A percentile compares a stretch with the other conserved stretches of the same genome.
These are phyloP conservation scores for Lithophane leautieri DNA, from an alignment of 2,888 invertebrate species.

Conservation along the genomic window DNA sequence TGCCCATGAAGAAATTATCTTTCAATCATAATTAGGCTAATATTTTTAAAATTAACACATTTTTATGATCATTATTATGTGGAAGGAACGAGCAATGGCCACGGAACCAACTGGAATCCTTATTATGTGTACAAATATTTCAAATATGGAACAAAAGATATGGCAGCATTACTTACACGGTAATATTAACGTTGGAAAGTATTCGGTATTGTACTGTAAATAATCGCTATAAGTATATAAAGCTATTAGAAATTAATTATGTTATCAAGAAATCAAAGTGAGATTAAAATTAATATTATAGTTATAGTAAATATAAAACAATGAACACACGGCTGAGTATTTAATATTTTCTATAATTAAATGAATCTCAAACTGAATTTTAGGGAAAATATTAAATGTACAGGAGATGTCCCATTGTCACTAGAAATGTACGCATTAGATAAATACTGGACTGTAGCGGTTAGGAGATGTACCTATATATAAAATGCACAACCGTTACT, in stretches of 20 bases:
- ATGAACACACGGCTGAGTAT: constrained; percentile 75
- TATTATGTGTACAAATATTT: constrained; percentile 38
- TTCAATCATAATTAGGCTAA: constrained; percentile 10
- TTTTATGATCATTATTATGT: constrained; percentile 11
- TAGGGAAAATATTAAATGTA: constrained; percentile 79
- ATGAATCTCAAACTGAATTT: constrained; percentile 79
- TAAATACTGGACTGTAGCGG: constrained; percentile 77
- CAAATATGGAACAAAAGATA: constrained; percentile 58
- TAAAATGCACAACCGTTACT: constrained; percentile 83
- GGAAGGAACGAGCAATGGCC: constrained; percentile 18
- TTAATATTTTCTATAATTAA: constrained; percentile 78
- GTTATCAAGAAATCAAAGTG: constrained; percentile 87
- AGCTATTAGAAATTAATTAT: constrained; percentile 86
- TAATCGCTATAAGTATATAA: constrained; percentile 85
- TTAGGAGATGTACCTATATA: constrained; percentile 76
- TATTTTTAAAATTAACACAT: constrained; percentile 20
- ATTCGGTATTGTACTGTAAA: constrained; percentile 83
- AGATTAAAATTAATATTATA: constrained; percentile 88
- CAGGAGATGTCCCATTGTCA: constrained; percentile 76
- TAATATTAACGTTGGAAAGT: constrained; percentile 72
- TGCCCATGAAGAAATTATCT: constrained; percentile 10
- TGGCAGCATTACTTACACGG: constrained; percentile 74
- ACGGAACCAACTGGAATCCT: constrained; percentile 29
- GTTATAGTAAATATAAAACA: constrained; percentile 75
- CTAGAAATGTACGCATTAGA: constrained; percentile 80